Conservation (phyloP, 2,797 vertebrate species). For the Gallinago stenura region DNA sequence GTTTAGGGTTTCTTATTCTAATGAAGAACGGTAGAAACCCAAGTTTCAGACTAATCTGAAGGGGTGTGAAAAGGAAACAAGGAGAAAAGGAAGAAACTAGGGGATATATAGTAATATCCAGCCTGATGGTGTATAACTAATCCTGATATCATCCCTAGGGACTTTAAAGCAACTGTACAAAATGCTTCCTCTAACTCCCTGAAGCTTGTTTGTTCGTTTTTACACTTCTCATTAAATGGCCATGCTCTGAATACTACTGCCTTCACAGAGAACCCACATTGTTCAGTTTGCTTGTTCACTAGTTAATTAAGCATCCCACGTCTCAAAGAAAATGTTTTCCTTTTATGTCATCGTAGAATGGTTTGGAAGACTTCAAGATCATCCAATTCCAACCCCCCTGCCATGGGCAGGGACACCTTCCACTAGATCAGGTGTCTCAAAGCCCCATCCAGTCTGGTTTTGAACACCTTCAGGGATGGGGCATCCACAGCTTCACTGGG, state of each 20-base stretch:
- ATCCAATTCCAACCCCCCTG: background rate
- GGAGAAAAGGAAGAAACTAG: background rate
- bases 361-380: background rate
- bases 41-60: background rate
- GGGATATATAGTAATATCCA: background rate
- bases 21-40: background rate
- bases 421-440: background rate
- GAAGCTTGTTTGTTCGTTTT: background rate
- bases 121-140: background rate
- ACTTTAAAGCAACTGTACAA: background rate
- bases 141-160: background rate
- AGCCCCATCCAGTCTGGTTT: background rate
- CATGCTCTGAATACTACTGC: background rate
- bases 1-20: background rate
- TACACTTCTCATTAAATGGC: background rate
- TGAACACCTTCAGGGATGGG: background rate
- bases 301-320: background rate
- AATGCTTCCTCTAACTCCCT: background rate
- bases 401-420: background rate
- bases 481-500: background rate
- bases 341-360: background rate
- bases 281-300: background rate
- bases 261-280: background rate
- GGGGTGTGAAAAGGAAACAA: background rate
- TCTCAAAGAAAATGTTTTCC: background rate